These are phyloP conservation scores for Sycophaga agraensis DNA, from an alignment of 1,140 invertebrate genomes.

Conservation along the genomic window DNA sequence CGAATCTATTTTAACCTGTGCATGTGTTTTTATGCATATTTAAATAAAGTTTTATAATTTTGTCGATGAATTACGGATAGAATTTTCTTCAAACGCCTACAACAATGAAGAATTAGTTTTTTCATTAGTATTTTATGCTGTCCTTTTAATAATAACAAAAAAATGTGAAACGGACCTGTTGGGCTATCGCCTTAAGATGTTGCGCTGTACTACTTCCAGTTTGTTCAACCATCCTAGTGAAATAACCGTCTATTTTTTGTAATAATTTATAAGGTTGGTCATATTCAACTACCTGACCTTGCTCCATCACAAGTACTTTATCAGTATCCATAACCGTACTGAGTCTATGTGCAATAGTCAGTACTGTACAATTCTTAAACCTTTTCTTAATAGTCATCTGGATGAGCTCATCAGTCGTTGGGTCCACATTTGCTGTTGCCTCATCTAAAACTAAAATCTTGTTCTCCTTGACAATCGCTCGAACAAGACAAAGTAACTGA, in stretches of 20 bases:
- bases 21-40: no score
- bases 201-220: conserved; percentile 24
- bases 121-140: no score
- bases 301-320: conserved; percentile 65
- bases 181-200: no score
- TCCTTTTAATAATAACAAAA: no score
- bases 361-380: conserved; percentile 64
- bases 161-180: no score
- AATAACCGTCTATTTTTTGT: conserved; percentile 31
- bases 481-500: conserved; percentile 72
- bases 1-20: no score
- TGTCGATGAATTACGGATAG: no score
- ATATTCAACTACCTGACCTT: conserved; percentile 59
- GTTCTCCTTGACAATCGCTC: conserved; percentile 68
- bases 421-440: conserved; percentile 64
- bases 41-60: no score
- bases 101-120: no score
- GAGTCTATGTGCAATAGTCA: conserved; percentile 71
- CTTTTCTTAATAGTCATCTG: conserved; percentile 41
- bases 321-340: conserved; percentile 63
- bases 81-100: no score
- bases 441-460: conserved; percentile 64
- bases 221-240: conserved; percentile 40
- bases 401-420: conserved; percentile 27
- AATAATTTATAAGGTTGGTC: conserved; percentile 62